Percentiles rank a stretch among this genome's conserved stretches.
phyloP scores from a whole-genome alignment of 1,140 invertebrate species.

The Leptinotarsa texana region DNA sequence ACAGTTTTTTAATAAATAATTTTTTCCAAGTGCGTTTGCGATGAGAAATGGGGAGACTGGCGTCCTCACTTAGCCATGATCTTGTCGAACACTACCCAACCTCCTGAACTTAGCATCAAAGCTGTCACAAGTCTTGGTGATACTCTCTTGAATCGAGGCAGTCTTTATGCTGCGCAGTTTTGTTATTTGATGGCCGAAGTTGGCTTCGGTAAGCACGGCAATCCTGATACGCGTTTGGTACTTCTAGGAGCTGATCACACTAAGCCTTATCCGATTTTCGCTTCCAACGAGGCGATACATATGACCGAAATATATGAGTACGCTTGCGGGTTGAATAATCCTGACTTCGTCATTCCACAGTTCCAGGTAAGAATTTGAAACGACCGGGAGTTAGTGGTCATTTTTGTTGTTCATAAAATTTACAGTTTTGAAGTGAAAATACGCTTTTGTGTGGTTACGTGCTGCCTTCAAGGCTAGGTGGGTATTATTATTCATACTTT shows the following conservation, averaged over 20 bases:
- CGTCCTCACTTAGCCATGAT: conserved; percentile 93
- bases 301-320: conserved; percentile 95
- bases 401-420: no score
- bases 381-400: no score
- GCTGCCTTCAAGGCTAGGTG: background rate
- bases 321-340: conserved; percentile 78
- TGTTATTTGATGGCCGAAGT: conserved; percentile 90
- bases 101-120: conserved; percentile 80
- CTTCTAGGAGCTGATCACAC: conserved; percentile 76
- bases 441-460: no score
- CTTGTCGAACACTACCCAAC: conserved; percentile 81
- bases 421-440: no score
- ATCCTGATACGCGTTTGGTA: conserved; percentile 68
- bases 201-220: conserved; percentile 62
- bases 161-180: conserved; percentile 87
- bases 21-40: conserved; percentile 68
- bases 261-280: conserved; percentile 70
- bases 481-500: background rate
- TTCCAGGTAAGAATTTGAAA: conserved; percentile 63
- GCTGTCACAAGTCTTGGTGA: conserved; percentile 81
- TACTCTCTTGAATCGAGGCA: conserved; percentile 69
- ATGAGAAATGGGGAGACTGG: conserved; percentile 94
- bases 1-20: background rate
- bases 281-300: conserved; percentile 83
- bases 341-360: conserved; percentile 72